Base-by-base conservation (phyloP, 2,888 invertebrate genomes). In the Macrostomum cliftonense region DNA sequence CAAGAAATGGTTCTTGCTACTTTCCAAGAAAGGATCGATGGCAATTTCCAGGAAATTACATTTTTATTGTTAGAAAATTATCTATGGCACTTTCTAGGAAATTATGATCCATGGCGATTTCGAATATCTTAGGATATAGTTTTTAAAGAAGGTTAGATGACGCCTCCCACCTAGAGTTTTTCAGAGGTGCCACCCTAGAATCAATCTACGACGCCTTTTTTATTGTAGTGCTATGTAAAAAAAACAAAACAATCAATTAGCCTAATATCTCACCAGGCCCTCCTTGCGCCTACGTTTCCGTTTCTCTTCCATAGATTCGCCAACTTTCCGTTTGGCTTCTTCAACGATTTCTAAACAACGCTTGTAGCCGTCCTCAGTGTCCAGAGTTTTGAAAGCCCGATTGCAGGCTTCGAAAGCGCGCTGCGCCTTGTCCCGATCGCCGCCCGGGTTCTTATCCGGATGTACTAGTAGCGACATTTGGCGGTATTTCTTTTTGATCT, bases 401-500 rank as follows among this genome's bases (percentile, higher is more conserved):
- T 89, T 89, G 45, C 95, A 79, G 63, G 89, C 79, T 61, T 76
- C 76, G 65, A 77, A 77, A 14, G 76, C 73, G 56, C 66, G 67
- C 55, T 97, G 89, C 1, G 97, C 88, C 67, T 89, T 77, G 51
- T 95, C 95, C 28, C 79, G 74, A 69, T 97, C 88, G 73, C 95
- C 87, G 73, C 95, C 87, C 73, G 82, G 82, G 74, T 99, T 99
- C 74, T 97, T 99, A 70, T 99, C 97, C 19, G 97, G 97, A 79
- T 99, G 97, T 37, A 97, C 91, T 62, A 97, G 76, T 69, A 97
- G 87, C 16, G 97, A 95, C 63, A 95, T 77, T 74, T 79, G 78
- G 65, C 88, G 78, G 72, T 93, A 99, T 72, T 89, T 89, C 70
- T 87, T 93, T 71, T 91, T 93, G 47, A 93, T 82, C 66, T 88